phyloP scores from a whole-genome alignment of 1,140 invertebrate genomes.

The Aphelinus certus region DNA sequence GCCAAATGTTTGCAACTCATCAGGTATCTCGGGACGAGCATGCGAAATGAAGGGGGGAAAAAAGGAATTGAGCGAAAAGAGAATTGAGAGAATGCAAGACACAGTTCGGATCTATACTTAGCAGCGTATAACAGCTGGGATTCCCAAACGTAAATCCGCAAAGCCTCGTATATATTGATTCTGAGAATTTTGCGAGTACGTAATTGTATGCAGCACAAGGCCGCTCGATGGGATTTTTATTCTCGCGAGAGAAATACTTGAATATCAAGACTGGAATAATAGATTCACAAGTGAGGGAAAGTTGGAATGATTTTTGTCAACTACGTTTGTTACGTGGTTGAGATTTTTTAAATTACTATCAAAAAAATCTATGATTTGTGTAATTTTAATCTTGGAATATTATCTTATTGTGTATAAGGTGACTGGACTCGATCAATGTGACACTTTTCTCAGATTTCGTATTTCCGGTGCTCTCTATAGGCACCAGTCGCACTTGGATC shows the following conservation, averaged over 20 bases:
- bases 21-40: neutral
- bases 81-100: constrained; percentile 7
- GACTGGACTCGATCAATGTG: too few relatives aligned
- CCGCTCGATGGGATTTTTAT: neutral
- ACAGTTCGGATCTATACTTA: constrained; percentile 1
- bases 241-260: neutral
- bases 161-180: constrained; percentile 15
- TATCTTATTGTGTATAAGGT: too few relatives aligned
- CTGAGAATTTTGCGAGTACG: neutral
- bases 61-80: neutral
- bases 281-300: too few relatives aligned
- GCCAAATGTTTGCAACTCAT: constrained; percentile 16
- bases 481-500: too few relatives aligned
- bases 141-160: constrained; percentile 21
- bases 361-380: too few relatives aligned
- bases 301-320: too few relatives aligned
- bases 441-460: too few relatives aligned
- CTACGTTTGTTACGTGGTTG: too few relatives aligned
- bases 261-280: too few relatives aligned
- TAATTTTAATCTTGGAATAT: too few relatives aligned
- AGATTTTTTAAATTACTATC: too few relatives aligned
- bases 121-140: constrained; percentile 2
- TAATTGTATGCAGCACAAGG: constrained; percentile 9
- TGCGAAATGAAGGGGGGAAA: neutral
- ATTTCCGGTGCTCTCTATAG: too few relatives aligned